A percentile compares a stretch with the other conserved stretches of the same genome.
Conservation (phyloP, 2,888 invertebrate genomes). For the Acrobasis repandana region DNA sequence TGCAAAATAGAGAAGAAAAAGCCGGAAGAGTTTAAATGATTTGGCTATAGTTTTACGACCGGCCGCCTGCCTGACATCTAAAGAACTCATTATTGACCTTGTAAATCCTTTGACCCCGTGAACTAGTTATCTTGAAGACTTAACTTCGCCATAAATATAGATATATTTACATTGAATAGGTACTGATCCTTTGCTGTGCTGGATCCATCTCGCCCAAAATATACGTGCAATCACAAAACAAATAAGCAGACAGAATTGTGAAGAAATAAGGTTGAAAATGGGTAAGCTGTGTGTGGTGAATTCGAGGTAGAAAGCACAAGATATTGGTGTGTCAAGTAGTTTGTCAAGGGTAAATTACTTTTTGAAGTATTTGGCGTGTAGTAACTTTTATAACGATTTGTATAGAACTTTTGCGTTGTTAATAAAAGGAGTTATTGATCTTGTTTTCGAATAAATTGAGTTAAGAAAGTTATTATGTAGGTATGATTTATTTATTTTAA, state of each 20-base stretch:
- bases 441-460: not conserved
- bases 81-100: slow-evolving; percentile 8
- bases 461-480: not conserved
- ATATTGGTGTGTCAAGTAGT: slow-evolving; percentile 38
- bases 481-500: too few species aligned
- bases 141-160: slow-evolving; percentile 26
- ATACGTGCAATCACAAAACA: not conserved
- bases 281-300: slow-evolving; percentile 3
- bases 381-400: slow-evolving; percentile 24
- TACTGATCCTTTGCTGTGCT: slow-evolving; percentile 23
- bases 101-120: slow-evolving; percentile 8
- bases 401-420: slow-evolving; percentile 8
- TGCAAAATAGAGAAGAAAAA: too few species aligned
- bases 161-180: slow-evolving; percentile 28
- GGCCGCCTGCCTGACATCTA: too few species aligned
- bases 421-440: not conserved
- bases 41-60: too few species aligned
- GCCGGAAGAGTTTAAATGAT: too few species aligned
- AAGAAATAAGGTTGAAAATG: slow-evolving; percentile 24
- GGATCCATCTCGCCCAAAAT: slow-evolving; percentile 10
- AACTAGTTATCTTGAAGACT: slow-evolving; percentile 15
- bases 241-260: not conserved
- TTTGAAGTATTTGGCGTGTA: slow-evolving; percentile 34
- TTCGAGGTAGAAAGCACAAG: slow-evolving; percentile 31
- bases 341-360: slow-evolving; percentile 37